phyloP scores from a whole-genome alignment of 2,113 vertebrate species.

The Lutjanus erythropterus region DNA sequence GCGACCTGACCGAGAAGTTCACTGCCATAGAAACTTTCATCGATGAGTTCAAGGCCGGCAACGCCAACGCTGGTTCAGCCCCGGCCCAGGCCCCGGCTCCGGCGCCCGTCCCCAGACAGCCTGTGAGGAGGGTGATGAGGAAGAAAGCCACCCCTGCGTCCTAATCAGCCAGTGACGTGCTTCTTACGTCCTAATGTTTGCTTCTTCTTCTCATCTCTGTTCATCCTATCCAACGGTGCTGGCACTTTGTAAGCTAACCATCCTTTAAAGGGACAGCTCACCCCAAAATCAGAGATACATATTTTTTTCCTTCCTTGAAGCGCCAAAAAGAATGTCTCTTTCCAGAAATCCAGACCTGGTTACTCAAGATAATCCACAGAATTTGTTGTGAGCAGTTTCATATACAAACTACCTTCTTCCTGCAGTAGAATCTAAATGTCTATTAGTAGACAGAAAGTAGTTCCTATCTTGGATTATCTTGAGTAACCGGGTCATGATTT shows the following conservation, averaged over 20 bases:
- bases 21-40: constrained; percentile 80
- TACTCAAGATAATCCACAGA: no score
- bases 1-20: constrained; percentile 86
- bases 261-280: no score
- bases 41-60: constrained; percentile 80
- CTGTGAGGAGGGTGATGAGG: constrained; percentile 72
- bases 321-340: no score
- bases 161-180: neutral
- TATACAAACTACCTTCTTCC: no score
- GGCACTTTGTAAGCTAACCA: neutral
- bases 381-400: no score
- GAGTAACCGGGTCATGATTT: no score
- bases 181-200: neutral
- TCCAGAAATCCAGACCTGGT: no score
- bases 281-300: no score
- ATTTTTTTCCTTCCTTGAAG: no score
- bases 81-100: neutral
- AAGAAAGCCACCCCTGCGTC: constrained; percentile 58
- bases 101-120: neutral
- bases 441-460: no score
- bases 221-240: neutral
- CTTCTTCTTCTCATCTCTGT: constrained; percentile 3
- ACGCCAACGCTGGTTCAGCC: neutral
- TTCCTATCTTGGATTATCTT: no score
- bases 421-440: no score